These are phyloP conservation scores for Apoda limacodes DNA, from an alignment of 2,888 invertebrate species.

Conservation along the genomic window DNA sequence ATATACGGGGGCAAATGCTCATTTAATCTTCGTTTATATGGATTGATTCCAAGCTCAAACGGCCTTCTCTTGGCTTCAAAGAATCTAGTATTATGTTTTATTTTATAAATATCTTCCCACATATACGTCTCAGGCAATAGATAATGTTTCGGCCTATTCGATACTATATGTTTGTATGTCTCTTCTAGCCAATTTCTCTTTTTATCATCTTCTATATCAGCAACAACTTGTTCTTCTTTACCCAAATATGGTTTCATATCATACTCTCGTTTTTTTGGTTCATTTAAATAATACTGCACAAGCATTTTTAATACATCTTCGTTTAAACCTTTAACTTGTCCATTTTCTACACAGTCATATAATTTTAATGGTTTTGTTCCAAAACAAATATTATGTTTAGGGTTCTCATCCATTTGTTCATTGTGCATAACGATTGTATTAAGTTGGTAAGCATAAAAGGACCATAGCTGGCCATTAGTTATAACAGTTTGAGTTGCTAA, in stretches of 20 bases:
- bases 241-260: conserved; percentile 82
- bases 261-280: conserved; percentile 70
- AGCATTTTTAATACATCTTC: conserved; percentile 80
- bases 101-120: conserved; percentile 89
- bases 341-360: conserved; percentile 79
- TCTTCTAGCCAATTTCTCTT: conserved; percentile 77
- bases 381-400: conserved; percentile 84
- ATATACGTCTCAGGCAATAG: conserved; percentile 77
- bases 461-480: conserved; percentile 89
- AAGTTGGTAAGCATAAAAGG: conserved; percentile 91
- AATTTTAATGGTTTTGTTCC: conserved; percentile 77
- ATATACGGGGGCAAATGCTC: conserved; percentile 77
- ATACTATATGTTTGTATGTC: conserved; percentile 75
- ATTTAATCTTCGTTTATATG: conserved; percentile 73
- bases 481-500: conserved; percentile 88
- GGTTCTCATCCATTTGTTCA: conserved; percentile 73
- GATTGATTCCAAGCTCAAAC: conserved; percentile 75
- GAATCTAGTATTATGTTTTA: conserved; percentile 74
- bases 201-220: conserved; percentile 77
- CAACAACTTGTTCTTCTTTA: conserved; percentile 63
- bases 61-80: conserved; percentile 77
- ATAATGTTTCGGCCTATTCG: conserved; percentile 75
- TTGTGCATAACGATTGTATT: conserved; percentile 83
- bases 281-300: conserved; percentile 79
- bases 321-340: conserved; percentile 82